A percentile compares a stretch with the other conserved stretches of the same genome.
Conservation (phyloP, 2,797 vertebrate species). For the Echiichthys vipera region DNA sequence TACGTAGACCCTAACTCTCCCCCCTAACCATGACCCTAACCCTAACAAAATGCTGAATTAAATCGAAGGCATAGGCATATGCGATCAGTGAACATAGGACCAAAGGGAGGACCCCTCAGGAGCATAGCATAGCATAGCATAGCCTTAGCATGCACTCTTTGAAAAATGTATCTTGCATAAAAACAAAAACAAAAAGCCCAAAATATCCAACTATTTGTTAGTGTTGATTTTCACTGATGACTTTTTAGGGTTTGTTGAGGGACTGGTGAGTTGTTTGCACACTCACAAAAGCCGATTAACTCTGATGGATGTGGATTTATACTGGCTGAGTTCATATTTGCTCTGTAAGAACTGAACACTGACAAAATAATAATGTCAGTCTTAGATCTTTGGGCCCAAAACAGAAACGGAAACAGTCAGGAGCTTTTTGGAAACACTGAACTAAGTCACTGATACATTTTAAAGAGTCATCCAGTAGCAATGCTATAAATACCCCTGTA, state of each 20-base stretch:
- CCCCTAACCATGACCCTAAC: too few relatives aligned
- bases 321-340: neutral
- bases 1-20: too few relatives aligned
- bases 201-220: slow-evolving; percentile 2
- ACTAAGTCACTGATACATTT: slow-evolving; percentile 9
- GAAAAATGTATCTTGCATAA: too few relatives aligned
- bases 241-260: neutral
- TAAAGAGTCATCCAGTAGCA: slow-evolving; percentile 3
- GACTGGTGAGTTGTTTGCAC: slow-evolving; percentile 6
- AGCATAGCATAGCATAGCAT: neutral
- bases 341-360: neutral
- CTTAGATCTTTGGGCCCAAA: neutral
- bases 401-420: neutral
- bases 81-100: too few relatives aligned
- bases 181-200: too few relatives aligned
- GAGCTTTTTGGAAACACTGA: neutral
- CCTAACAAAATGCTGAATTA: too few relatives aligned
- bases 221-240: slow-evolving; percentile 8
- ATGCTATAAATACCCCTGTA: slow-evolving; percentile 23
- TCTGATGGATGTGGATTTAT: slow-evolving; percentile 4
- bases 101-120: too few relatives aligned
- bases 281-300: neutral
- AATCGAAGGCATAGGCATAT: too few relatives aligned
- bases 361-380: slow-evolving; percentile 1
- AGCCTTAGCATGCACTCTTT: neutral